Evolutionary conservation across 2,113 vertebrate genomes (phyloP).

Genomic region (Bubalus kerabau): DNA sequence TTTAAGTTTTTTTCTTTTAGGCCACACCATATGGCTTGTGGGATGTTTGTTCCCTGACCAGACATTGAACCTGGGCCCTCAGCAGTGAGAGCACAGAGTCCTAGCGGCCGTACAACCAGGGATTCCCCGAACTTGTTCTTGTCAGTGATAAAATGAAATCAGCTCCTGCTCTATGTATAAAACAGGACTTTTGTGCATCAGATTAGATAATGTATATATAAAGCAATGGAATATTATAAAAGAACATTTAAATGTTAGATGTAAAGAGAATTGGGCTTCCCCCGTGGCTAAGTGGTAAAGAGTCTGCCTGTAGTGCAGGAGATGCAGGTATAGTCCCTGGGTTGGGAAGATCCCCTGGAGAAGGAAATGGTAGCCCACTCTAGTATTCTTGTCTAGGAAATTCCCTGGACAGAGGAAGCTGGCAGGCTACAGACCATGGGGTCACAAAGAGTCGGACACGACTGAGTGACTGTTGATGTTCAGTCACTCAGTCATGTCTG

Average conservation of each 20-base stretch:
- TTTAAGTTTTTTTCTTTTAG: neutral
- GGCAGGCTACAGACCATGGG: neutral
- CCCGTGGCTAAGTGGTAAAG: neutral
- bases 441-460: neutral
- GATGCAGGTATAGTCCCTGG: neutral
- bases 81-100: neutral
- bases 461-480: neutral
- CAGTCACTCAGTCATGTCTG: neutral
- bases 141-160: neutral
- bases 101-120: neutral
- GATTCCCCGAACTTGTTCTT: neutral
- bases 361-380: neutral
- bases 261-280: neutral
- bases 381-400: neutral
- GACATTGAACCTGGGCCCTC: neutral
- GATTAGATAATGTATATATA: neutral
- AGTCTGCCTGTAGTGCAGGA: neutral
- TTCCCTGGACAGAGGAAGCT: neutral
- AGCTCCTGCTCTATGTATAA: neutral
- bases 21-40: neutral
- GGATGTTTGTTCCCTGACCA: neutral
- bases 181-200: neutral
- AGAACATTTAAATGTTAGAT: neutral
- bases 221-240: neutral
- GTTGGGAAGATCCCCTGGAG: neutral